phyloP scores from a whole-genome alignment of 2,888 invertebrate genomes.

The Caenorhabditis virilis region DNA sequence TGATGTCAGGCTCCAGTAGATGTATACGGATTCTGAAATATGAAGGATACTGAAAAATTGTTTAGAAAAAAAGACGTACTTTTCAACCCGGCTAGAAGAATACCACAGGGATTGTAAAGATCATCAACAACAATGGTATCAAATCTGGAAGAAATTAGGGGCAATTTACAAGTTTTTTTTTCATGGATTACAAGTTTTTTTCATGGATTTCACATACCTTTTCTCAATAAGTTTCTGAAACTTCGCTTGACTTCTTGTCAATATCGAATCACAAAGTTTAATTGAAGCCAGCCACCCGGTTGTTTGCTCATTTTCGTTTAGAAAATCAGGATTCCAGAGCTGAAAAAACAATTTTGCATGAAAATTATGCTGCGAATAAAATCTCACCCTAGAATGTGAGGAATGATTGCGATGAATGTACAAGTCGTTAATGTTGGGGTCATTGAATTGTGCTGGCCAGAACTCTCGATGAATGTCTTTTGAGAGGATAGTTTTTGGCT shows the following conservation, averaged over 20 bases:
- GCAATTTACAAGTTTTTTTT: no score
- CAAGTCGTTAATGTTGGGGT: slow-evolving; percentile 28
- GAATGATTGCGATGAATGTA: slow-evolving; percentile 34
- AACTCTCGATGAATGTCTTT: slow-evolving; percentile 20
- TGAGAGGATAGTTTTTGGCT: slow-evolving; percentile 24
- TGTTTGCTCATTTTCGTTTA: slow-evolving; percentile 41
- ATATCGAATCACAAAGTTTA: slow-evolving; percentile 61
- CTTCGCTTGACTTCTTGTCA: slow-evolving; percentile 44
- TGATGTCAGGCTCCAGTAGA: slow-evolving; percentile 67
- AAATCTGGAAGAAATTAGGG: slow-evolving; percentile 52
- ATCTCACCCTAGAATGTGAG: slow-evolving; percentile 13
- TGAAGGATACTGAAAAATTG: no score
- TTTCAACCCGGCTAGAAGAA: slow-evolving; percentile 58
- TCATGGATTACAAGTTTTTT: background rate
- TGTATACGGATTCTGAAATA: slow-evolving; percentile 56
- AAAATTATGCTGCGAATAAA: no score
- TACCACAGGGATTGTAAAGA: slow-evolving; percentile 68
- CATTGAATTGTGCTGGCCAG: slow-evolving; percentile 35
- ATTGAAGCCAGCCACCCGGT: slow-evolving; percentile 64
- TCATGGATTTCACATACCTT: slow-evolving; percentile 14
- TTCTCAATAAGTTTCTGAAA: slow-evolving; percentile 61
- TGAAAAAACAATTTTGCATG: slow-evolving; percentile 7
- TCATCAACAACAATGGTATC: slow-evolving; percentile 67
- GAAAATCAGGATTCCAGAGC: slow-evolving; percentile 33
- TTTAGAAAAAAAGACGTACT: slow-evolving; percentile 20